phyloP scores from a whole-genome alignment of 2,888 invertebrate genomes.

The Synanthedon andrenaeformis region DNA sequence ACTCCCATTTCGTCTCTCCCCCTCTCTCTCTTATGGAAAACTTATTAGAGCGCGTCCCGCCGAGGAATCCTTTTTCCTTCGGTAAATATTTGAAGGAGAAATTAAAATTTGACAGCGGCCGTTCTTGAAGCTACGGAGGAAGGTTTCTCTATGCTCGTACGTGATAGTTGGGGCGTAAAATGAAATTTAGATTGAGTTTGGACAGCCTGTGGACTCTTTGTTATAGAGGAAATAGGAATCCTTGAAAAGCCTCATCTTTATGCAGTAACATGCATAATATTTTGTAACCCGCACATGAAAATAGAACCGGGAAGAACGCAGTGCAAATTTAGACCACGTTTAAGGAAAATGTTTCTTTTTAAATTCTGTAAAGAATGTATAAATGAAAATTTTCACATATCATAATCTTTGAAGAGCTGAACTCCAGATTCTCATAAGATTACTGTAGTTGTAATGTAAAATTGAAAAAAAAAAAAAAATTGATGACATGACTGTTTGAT shows the following conservation, averaged over 20 bases:
- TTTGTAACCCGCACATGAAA: no score
- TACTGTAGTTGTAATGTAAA: no score
- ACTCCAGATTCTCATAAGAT: no score
- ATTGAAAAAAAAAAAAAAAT: no score
- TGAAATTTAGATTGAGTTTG: constrained; percentile 68
- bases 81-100: constrained; percentile 71
- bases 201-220: constrained; percentile 15
- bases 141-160: constrained; percentile 58
- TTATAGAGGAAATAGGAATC: not conserved
- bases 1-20: constrained; percentile 13
- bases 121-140: constrained; percentile 41
- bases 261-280: no score
- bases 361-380: no score
- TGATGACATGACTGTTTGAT: no score
- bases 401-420: no score
- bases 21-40: constrained; percentile 63
- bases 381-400: no score
- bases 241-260: no score
- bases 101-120: constrained; percentile 71
- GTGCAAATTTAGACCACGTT: no score
- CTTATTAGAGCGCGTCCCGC: constrained; percentile 68
- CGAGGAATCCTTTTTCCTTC: constrained; percentile 70
- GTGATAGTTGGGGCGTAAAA: constrained; percentile 67
- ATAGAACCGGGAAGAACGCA: constrained; percentile 4
- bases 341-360: no score